phyloP scores from a whole-genome alignment of 2,888 invertebrate genomes.

The Troides aeacus region DNA sequence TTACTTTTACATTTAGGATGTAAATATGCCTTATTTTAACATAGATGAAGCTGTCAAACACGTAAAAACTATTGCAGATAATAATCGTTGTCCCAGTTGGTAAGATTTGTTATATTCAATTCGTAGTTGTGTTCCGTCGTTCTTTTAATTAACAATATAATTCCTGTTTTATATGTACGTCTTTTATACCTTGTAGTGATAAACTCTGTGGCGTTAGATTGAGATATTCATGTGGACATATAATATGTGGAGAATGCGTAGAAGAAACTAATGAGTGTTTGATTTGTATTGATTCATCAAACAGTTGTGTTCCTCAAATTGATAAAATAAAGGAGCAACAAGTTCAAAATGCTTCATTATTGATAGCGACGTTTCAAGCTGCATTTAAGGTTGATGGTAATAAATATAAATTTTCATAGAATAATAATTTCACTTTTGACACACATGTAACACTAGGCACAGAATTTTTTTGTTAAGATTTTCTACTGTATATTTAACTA shows the following conservation, averaged over 20 bases:
- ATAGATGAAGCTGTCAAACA: constrained; percentile 46
- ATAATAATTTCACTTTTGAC: not conserved
- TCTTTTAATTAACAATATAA: not conserved
- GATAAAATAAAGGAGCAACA: constrained; percentile 49
- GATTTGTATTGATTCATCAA: constrained; percentile 49
- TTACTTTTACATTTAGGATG: constrained; percentile 12
- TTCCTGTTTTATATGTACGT: not conserved
- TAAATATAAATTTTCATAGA: not conserved
- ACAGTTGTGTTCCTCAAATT: constrained; percentile 33
- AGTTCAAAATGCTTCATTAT: constrained; percentile 45
- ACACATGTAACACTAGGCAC: not conserved
- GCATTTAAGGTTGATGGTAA: constrained; percentile 60
- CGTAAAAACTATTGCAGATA: constrained; percentile 53
- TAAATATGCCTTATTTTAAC: constrained; percentile 46
- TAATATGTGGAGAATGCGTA: constrained; percentile 56
- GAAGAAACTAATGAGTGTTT: constrained; percentile 45
- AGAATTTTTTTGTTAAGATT: not conserved
- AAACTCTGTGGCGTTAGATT: constrained; percentile 46
- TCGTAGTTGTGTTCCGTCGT: not conserved
- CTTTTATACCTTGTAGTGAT: constrained; percentile 48
- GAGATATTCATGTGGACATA: constrained; percentile 64
- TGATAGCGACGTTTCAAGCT: constrained; percentile 53
- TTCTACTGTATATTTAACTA: not conserved
- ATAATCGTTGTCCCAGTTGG: constrained; percentile 57
- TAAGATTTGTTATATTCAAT: constrained; percentile 37